Evolutionary conservation across 2,888 invertebrate species (phyloP).

Genomic region (Drosophila hamatofila): DNA sequence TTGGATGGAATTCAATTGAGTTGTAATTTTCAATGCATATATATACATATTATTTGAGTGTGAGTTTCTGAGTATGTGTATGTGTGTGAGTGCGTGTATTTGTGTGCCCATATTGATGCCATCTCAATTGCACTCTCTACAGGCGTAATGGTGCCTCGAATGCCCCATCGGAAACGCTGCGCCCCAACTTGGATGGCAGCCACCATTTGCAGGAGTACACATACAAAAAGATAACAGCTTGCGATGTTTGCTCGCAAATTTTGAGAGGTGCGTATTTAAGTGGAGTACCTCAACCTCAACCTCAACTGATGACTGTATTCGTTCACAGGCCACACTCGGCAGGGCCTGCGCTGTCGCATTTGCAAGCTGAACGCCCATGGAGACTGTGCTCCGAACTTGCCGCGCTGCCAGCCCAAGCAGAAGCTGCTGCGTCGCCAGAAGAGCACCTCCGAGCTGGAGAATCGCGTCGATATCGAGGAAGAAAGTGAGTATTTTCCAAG

Average conservation of each 20-base stretch:
- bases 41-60: constrained; percentile 25
- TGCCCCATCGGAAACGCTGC: constrained; percentile 83
- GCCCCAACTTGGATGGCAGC: constrained; percentile 85
- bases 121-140: constrained; percentile 46
- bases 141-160: constrained; percentile 91
- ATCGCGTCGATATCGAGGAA: constrained; percentile 90
- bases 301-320: background rate
- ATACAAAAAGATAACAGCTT: constrained; percentile 97
- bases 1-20: constrained; percentile 36
- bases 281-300: background rate
- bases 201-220: constrained; percentile 97
- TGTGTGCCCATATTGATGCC: constrained; percentile 16
- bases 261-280: constrained; percentile 89
- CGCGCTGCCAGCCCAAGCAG: constrained; percentile 94
- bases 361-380: constrained; percentile 97
- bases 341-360: constrained; percentile 94
- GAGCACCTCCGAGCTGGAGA: constrained; percentile 94
- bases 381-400: constrained; percentile 93
- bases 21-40: constrained; percentile 24
- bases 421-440: constrained; percentile 94
- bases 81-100: background rate
- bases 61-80: constrained; percentile 1
- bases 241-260: constrained; percentile 97
- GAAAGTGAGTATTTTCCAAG: constrained; percentile 90
- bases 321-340: constrained; percentile 92